Evolutionary conservation across 2,888 invertebrate species (phyloP), one percentile per base, ranked within the genome.

Genomic region (Parochlus steinenii): DNA sequence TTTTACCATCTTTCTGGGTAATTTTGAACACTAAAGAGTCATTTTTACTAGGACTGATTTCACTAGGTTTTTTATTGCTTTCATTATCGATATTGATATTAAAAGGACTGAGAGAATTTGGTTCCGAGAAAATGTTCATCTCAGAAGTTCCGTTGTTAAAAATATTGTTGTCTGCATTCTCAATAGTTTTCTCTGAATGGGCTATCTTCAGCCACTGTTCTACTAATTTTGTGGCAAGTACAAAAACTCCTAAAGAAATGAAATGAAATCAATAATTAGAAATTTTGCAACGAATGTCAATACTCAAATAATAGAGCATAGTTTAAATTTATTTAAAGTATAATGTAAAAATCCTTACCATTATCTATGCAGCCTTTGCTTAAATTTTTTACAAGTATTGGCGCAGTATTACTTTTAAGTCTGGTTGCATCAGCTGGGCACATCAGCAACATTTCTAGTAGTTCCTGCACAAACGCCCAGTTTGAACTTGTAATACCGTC

Each of bases 371-470:
- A 18, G 17, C 19, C 20, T 26, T 24, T 38, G 22, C 31, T n/a
- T n/a, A n/a, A 61, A 36, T 76, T 75, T 56, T 92, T 92, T 15
- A 95, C 82, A 41, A 90, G 63, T 58, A 90, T 89, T 2, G 95
- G 90, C 45, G 87, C 81, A 45, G 81, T 80, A 55, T 93, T 93
- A 46, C 82, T 76, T 60, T 87, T 89, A 35, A 95, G 64, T 43
- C 90, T 67, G 49, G 85, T 82, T 35, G 93, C 79, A 53, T 87
- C 85, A 33, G 93, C 86, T 7, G 93, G 93, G 44, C 92, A 81
- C 30, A 80, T 62, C 31, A 86, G 62, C 36, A 92, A 67, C 19
- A 95, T 67, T 54, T 82, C 79, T 44, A 95, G 61, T 39, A 95
- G 65, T 59, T 93, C 89, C 47, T 74, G 70, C 11, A 93, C 78